Base-by-base conservation (phyloP, 2,888 invertebrate species). In the Protodeltote pygarga region DNA sequence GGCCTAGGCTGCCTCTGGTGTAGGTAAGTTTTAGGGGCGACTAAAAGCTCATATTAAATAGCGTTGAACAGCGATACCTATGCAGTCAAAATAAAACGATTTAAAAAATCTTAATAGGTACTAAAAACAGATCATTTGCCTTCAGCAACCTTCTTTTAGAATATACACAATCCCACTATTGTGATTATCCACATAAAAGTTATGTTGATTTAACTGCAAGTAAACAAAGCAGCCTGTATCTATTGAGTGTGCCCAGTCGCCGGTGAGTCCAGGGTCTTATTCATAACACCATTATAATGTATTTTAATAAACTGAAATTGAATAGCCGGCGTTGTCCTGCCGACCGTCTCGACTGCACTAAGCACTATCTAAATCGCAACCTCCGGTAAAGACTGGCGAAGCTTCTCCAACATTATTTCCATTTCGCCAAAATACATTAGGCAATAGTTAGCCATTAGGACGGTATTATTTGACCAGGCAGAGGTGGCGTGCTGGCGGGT, bases 361-460 rank as follows among this genome's bases (percentile, higher is more conserved):
- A 81, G 79, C 75, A 78, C 81, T 75, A 81, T 84, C 81, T 83
- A 83, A 85, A 85, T 86, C 79, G 77, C 76, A 81, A 83, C 79
- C 80, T 77, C 79, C 75, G 76, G 76, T 71, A 71, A 75, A 77
- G 72, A 76, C 74, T 66, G 77, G 65, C 67, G 73, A 64, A 73
- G 70, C 71, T 74, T 64, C 51, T 71, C 73, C 71, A 69, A 81
- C 81, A 81, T 81, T 83, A 83, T 86, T 71, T 85, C 84, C 85
- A 86, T 86, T 87, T 81, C 79, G 49, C 79, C 79, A 79, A 89
- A 89, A 90, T 88, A 87, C 89, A 88, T 90, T 88, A 89, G 81
- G 85, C 87, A 85, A 87, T 87, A 89, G 85, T 87, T 89, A 83
- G 83, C 85, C 85, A 89, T 89, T 88, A 85, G 79, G 74, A 77